phyloP scores from a whole-genome alignment of 2,797 vertebrate genomes.

The Rhadinocentrus ornatus region DNA sequence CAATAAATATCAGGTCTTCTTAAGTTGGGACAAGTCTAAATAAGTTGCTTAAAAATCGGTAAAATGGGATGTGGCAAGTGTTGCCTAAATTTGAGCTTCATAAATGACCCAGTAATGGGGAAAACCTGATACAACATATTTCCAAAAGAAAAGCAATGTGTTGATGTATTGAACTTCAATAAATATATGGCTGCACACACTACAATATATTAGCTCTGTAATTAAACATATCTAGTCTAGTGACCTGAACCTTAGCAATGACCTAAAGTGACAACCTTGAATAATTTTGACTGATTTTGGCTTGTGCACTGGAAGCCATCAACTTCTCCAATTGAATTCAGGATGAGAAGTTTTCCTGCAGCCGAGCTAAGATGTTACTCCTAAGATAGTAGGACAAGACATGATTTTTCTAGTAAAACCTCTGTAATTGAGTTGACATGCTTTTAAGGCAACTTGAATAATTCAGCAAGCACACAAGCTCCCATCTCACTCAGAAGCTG shows the following conservation, averaged over 20 bases:
- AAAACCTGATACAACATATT: slow-evolving; percentile 14
- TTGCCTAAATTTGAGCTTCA: no score
- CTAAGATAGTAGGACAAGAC: slow-evolving; percentile 58
- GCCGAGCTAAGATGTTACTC: slow-evolving; percentile 42
- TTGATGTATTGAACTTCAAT: slow-evolving; percentile 24
- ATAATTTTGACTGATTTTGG: not conserved
- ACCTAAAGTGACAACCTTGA: slow-evolving; percentile 26
- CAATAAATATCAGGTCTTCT: no score
- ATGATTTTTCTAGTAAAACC: slow-evolving; percentile 74
- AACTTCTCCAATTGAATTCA: not conserved
- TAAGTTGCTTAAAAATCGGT: no score
- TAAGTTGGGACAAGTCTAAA: no score
- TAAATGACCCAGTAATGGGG: not conserved
- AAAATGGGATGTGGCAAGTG: no score
- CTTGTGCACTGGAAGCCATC: not conserved
- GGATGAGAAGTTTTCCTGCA: slow-evolving; percentile 23
- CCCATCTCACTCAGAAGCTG: slow-evolving; percentile 61
- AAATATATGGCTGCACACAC: not conserved
- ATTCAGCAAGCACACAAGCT: slow-evolving; percentile 65
- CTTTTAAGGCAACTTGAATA: slow-evolving; percentile 82
- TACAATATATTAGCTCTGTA: slow-evolving; percentile 18
- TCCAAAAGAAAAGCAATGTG: slow-evolving; percentile 6
- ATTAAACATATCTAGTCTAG: slow-evolving; percentile 8
- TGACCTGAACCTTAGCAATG: slow-evolving; percentile 12
- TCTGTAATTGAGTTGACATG: slow-evolving; percentile 76